Conservation (phyloP, 2,113 vertebrate species). For the Heterocephalus glaber region DNA sequence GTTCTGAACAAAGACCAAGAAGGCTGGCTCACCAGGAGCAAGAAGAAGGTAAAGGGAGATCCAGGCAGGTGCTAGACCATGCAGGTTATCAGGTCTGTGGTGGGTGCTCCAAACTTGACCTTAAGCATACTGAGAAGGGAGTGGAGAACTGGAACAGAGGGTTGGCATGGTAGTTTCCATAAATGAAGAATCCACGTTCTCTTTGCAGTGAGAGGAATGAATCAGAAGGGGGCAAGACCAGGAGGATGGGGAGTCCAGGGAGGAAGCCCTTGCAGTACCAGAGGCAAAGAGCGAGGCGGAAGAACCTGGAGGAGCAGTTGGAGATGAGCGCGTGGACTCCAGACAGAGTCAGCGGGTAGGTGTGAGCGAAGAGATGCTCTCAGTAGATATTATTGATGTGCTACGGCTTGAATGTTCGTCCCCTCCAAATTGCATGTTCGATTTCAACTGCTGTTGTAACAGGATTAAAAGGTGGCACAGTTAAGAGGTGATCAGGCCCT, state of each 20-base stretch:
- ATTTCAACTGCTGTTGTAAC: no score
- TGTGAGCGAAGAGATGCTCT: fast-evolving
- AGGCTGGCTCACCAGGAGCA: fast-evolving
- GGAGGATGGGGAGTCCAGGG: fast-evolving
- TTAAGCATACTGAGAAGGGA: not conserved
- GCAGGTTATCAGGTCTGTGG: fast-evolving
- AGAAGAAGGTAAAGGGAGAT: not conserved
- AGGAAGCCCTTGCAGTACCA: fast-evolving
- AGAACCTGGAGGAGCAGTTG: fast-evolving
- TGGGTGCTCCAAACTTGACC: not conserved
- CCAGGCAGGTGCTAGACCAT: not conserved
- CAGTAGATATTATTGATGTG: not conserved
- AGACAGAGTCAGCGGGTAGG: not conserved
- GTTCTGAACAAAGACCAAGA: not conserved
- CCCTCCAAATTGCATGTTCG: not conserved
- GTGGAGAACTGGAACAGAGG: not conserved
- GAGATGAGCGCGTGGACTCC: fast-evolving
- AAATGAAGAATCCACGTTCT: no score
- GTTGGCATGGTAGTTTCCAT: not conserved
- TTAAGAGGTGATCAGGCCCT: no score
- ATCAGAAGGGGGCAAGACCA: fast-evolving
- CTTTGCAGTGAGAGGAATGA: not conserved
- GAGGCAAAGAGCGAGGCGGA: fast-evolving
- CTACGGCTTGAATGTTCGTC: not conserved
- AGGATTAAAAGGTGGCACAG: not conserved